Conservation (phyloP, 2,113 vertebrate species). For the Malaclemys terrapin region DNA sequence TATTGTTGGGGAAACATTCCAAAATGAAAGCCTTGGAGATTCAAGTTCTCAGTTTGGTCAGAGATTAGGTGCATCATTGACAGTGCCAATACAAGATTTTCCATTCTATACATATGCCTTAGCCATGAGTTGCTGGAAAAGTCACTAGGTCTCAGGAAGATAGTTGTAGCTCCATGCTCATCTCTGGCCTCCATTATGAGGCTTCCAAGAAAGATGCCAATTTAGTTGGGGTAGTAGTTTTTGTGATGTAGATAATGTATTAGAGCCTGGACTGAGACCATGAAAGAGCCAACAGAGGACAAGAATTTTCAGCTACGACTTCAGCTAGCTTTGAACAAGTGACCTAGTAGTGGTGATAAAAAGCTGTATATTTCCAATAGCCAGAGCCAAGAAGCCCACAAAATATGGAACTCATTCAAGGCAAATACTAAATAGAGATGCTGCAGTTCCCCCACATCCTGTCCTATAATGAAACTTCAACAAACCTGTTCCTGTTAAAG, state of each 20-base stretch:
- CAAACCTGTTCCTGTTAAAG: neutral
- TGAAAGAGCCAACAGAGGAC: neutral
- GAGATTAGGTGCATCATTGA: accelerated
- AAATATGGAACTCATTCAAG: neutral
- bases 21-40: neutral
- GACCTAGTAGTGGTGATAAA: neutral
- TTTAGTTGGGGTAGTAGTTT: neutral
- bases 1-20: neutral
- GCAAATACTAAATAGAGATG: neutral
- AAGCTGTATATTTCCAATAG: neutral
- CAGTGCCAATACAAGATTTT: neutral
- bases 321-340: neutral
- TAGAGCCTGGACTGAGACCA: neutral
- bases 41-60: neutral
- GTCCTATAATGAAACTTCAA: neutral
- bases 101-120: neutral
- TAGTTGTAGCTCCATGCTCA: neutral
- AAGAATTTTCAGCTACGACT: neutral
- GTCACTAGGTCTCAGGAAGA: neutral
- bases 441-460: neutral
- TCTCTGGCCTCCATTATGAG: neutral
- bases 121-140: neutral
- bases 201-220: neutral
- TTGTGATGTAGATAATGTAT: neutral
- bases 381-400: neutral